A percentile compares a stretch with the other conserved stretches of the same genome.
These are phyloP conservation scores for Colius striatus DNA, from an alignment of 2,113 vertebrate genomes.

Conservation along the genomic window DNA sequence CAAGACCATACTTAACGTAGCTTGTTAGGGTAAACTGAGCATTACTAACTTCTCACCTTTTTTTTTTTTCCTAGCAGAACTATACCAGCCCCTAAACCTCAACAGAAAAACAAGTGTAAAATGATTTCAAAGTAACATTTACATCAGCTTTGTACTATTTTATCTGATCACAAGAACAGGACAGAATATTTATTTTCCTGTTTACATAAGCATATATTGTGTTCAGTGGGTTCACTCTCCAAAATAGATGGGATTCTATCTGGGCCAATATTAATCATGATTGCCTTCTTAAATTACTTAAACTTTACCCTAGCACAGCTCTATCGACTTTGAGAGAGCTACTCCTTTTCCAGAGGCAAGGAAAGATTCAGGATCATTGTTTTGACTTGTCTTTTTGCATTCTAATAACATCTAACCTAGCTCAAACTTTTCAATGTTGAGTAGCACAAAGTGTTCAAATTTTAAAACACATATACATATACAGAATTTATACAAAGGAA, in stretches of 20 bases:
- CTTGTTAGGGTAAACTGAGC: neutral
- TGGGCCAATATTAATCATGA: neutral
- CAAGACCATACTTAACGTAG: neutral
- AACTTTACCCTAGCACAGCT: neutral
- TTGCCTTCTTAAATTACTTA: neutral
- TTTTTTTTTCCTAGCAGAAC: neutral
- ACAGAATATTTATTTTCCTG: neutral
- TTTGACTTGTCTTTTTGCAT: slow-evolving; percentile 33
- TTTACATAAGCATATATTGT: neutral
- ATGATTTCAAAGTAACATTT: neutral
- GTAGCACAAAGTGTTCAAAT: neutral
- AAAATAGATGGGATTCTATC: neutral
- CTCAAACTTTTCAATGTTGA: neutral
- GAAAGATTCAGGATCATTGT: neutral
- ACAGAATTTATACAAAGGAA: slow-evolving; percentile 30
- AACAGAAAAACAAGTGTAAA: neutral
- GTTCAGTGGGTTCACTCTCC: neutral
- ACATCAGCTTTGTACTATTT: neutral
- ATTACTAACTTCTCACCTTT: neutral
- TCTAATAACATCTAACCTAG: neutral
- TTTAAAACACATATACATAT: neutral
- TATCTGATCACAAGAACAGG: neutral
- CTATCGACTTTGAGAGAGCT: slow-evolving; percentile 13
- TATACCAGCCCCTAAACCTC: neutral
- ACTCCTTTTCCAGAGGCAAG: slow-evolving; percentile 40